A percentile compares a stretch with the other conserved stretches of the same genome.
Evolutionary conservation across 2,888 invertebrate genomes (phyloP).

Genomic region (Cheilosia grossa): DNA sequence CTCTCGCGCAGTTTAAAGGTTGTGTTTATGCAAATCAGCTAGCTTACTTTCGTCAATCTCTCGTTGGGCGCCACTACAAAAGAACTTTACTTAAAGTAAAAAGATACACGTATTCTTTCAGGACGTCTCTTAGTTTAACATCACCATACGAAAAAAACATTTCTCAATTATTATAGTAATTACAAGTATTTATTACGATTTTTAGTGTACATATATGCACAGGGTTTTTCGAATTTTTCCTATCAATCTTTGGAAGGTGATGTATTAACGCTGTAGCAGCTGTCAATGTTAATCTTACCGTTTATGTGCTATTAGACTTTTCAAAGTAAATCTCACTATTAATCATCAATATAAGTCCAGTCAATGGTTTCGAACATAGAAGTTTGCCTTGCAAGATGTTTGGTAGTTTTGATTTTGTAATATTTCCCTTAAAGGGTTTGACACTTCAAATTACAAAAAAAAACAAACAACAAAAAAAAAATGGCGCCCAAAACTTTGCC

Average conservation of each 20-base stretch:
- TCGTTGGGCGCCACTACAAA: no score
- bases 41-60: no score
- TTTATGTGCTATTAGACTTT: slow-evolving; percentile 37
- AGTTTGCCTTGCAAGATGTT: not conserved
- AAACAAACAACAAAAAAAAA: no score
- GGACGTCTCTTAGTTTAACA: not conserved
- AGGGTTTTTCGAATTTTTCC: slow-evolving; percentile 56
- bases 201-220: slow-evolving; percentile 56
- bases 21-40: no score
- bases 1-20: no score
- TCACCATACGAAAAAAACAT: not conserved
- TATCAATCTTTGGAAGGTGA: slow-evolving; percentile 57
- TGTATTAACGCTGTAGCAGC: slow-evolving; percentile 43
- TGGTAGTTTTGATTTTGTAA: not conserved
- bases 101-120: no score
- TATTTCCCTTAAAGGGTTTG: not conserved
- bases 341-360: slow-evolving; percentile 27
- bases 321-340: slow-evolving; percentile 49
- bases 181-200: slow-evolving; percentile 60
- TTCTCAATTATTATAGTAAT: slow-evolving; percentile 56
- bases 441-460: not conserved
- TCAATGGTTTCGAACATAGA: slow-evolving; percentile 3
- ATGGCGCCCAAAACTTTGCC: slow-evolving; percentile 1
- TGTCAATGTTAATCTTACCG: slow-evolving; percentile 30
- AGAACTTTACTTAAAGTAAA: no score